Evolutionary conservation across 2,113 vertebrate genomes (phyloP).

Genomic region (Plecotus auritus): DNA sequence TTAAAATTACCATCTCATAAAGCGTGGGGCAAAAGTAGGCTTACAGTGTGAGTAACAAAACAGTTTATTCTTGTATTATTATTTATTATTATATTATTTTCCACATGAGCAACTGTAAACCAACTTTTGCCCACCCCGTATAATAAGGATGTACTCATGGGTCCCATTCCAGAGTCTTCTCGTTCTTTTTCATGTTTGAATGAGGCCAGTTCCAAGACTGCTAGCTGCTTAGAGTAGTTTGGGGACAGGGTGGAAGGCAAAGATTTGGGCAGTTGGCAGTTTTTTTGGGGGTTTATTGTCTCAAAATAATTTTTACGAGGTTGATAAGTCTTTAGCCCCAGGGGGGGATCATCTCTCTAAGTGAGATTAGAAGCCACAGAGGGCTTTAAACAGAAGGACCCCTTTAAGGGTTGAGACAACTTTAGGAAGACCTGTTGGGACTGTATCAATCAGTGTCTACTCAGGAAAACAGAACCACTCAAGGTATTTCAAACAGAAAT

Average conservation of each 20-base stretch:
- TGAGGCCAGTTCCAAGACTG: not conserved
- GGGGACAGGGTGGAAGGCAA: not conserved
- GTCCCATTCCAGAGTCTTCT: not conserved
- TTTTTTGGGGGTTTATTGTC: not conserved
- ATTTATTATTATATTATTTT: not conserved
- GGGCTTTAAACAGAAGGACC: not conserved
- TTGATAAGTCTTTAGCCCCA: not conserved
- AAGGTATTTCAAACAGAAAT: constrained; percentile 1
- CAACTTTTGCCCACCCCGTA: not conserved
- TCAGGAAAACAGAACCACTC: not conserved
- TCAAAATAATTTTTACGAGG: not conserved
- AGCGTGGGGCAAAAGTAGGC: not conserved
- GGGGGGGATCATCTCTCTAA: not conserved
- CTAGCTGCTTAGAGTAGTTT: not conserved
- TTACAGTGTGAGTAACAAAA: not conserved
- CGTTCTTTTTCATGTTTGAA: not conserved
- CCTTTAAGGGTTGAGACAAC: not conserved
- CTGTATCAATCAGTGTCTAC: not conserved
- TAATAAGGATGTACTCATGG: not conserved
- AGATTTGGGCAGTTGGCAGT: not conserved
- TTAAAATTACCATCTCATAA: not conserved
- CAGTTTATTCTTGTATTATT: not conserved
- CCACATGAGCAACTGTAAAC: not conserved
- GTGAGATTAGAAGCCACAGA: not conserved
- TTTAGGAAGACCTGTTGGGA: not conserved